Evolutionary conservation across 2,113 vertebrate species (phyloP).

Genomic region (Varanus salvator): DNA sequence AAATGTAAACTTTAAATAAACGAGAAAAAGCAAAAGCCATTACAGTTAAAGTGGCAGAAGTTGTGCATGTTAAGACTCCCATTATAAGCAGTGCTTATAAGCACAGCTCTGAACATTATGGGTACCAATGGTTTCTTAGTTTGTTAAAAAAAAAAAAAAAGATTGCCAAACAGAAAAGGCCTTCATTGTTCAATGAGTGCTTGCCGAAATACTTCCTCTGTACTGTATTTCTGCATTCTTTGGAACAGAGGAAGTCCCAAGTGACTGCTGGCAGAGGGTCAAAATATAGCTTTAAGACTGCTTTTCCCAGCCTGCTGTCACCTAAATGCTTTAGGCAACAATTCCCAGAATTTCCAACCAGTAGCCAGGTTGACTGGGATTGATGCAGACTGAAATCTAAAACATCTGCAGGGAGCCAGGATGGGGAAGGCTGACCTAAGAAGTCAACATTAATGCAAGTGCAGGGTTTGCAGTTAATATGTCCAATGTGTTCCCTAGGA

Average conservation of each 20-base stretch:
- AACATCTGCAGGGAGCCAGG: too few relatives aligned
- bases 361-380: too few relatives aligned
- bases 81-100: constrained; percentile 31
- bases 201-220: constrained; percentile 31
- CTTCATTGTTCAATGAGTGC: constrained; percentile 35
- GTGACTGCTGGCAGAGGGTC: background rate
- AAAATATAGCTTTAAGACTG: constrained; percentile 7
- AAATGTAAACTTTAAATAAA: constrained; percentile 54
- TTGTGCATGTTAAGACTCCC: background rate
- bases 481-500: background rate
- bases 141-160: constrained; percentile 24
- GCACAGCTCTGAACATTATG: constrained; percentile 34
- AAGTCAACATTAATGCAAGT: background rate
- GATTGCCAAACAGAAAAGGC: constrained; percentile 15
- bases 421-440: too few relatives aligned
- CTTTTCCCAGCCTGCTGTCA: too few relatives aligned
- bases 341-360: too few relatives aligned
- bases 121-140: constrained; percentile 32
- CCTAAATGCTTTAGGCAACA: too few relatives aligned
- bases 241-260: constrained; percentile 34
- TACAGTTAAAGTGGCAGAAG: constrained; percentile 50
- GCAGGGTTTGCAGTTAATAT: background rate
- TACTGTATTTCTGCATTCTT: constrained; percentile 15
- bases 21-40: constrained; percentile 29
- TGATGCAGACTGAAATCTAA: too few relatives aligned